phyloP scores from a whole-genome alignment of 2,113 vertebrate species.

The Erythrolamprus reginae region DNA sequence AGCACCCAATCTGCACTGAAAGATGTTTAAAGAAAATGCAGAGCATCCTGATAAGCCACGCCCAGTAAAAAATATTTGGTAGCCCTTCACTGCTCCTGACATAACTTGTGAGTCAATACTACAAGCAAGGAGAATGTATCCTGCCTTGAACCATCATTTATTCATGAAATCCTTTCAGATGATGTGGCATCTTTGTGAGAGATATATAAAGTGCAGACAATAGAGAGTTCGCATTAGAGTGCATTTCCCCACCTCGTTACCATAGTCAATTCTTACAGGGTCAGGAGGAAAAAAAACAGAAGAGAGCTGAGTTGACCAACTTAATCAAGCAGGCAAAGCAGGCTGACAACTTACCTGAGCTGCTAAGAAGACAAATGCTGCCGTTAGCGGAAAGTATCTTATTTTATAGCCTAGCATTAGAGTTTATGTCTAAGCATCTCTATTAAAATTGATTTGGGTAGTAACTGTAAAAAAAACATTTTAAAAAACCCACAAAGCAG shows the following conservation, averaged over 20 bases:
- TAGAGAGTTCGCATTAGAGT: not conserved
- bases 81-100: too few species aligned
- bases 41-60: too few species aligned
- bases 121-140: not conserved
- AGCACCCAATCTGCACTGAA: too few species aligned
- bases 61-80: too few species aligned
- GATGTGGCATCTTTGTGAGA: not conserved
- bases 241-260: conserved; percentile 1
- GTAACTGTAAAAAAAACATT: not conserved
- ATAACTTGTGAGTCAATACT: not conserved
- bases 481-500: not conserved
- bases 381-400: not conserved
- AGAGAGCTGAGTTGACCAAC: not conserved
- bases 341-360: not conserved
- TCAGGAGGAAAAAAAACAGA: not conserved
- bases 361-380: conserved; percentile 20
- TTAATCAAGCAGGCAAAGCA: not conserved
- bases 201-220: not conserved
- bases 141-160: not conserved
- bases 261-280: not conserved
- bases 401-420: conserved; percentile 7
- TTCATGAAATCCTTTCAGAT: not conserved
- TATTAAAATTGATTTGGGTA: not conserved
- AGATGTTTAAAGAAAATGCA: too few species aligned
- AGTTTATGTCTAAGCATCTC: conserved; percentile 3